Base-by-base conservation (phyloP, 1,140 invertebrate species). In the Euschistus heros region DNA sequence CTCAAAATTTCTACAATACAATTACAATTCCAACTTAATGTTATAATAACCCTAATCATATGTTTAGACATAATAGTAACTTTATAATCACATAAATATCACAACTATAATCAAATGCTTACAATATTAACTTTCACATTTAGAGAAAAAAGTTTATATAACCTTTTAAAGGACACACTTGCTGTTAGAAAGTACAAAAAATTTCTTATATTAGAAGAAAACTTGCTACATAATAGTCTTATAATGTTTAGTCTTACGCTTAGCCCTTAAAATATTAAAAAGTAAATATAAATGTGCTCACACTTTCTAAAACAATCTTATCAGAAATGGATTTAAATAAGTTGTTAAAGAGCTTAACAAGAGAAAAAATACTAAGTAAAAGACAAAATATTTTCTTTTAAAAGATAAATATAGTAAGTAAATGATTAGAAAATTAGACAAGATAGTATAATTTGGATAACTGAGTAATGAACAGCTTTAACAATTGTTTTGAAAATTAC, bases 71-170 rank as follows among this genome's bases (percentile, higher is more conserved):
- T 22, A 57, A 57, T 57, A 57, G 54, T 62, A 62, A 62, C 61
- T 62, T 62, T 62, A 62, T 62, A 62, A 62, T 62, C 61, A 62
- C 61, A 62, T 62, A 46, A 47, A 62, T 62, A 62, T 62, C 61
- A 62, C 61, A 62, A 62, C 61, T 62, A 62, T 62, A 62, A 46
- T 46, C 61, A 62, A 62, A 62, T 62, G 61, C 61, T 62, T 62
- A 62, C 18, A 46, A 46, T 15, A 44, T 47, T 26, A 57, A 50
- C 47, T 20, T 44, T 22, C 47, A 50, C 20, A 37, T 37, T 37
- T 37, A 37, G 33, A 37, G 33, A 37, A 6, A 37, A 37, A 37
- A 37, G 33, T 37, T 50, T 22, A 20, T 50, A 50, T 50, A 20
- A 5, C n/a, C 7, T 50, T 50, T 24, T 26, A 57, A 57, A 24